These are phyloP conservation scores for Carposina sasakii DNA, from an alignment of 1,140 invertebrate species.

Conservation along the genomic window DNA sequence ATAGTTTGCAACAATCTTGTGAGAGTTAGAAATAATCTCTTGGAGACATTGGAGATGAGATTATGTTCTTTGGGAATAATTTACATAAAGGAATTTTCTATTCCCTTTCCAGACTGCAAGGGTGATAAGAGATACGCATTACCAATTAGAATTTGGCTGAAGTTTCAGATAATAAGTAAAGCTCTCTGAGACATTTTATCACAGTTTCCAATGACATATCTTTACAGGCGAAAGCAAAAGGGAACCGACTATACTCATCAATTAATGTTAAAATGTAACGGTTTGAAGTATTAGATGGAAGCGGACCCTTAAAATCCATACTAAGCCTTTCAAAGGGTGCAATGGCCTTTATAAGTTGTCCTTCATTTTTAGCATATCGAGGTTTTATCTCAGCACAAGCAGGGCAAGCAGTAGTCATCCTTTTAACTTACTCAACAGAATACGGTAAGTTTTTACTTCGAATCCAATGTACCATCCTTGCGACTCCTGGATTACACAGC, in stretches of 20 bases:
- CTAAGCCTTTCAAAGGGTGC: constrained; percentile 24
- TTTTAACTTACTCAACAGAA: constrained; percentile 24
- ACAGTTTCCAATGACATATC: constrained; percentile 24
- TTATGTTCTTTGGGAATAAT: too few species aligned
- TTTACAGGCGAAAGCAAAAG: constrained; percentile 23
- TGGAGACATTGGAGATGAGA: too few species aligned
- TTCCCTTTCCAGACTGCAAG: too few species aligned
- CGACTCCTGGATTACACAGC: constrained; percentile 20
- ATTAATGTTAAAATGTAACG: constrained; percentile 27
- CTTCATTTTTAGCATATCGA: constrained; percentile 10
- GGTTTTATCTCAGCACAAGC: constrained; percentile 30
- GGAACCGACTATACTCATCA: constrained; percentile 28
- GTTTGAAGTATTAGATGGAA: constrained; percentile 21
- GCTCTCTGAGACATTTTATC: constrained; percentile 20
- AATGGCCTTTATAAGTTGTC: constrained; percentile 27
- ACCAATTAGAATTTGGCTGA: too few species aligned
- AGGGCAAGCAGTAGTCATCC: constrained; percentile 18
- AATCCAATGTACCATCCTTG: constrained; percentile 24
- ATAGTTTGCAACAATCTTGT: too few species aligned
- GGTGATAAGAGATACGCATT: too few species aligned
- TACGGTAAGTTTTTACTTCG: constrained; percentile 31
- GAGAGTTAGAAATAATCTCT: too few species aligned
- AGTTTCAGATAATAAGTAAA: too few species aligned
- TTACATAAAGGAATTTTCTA: too few species aligned
- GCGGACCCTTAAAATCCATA: constrained; percentile 31